Evolutionary conservation across 1,140 invertebrate species (phyloP).

Genomic region (Drosophila lowei): DNA sequence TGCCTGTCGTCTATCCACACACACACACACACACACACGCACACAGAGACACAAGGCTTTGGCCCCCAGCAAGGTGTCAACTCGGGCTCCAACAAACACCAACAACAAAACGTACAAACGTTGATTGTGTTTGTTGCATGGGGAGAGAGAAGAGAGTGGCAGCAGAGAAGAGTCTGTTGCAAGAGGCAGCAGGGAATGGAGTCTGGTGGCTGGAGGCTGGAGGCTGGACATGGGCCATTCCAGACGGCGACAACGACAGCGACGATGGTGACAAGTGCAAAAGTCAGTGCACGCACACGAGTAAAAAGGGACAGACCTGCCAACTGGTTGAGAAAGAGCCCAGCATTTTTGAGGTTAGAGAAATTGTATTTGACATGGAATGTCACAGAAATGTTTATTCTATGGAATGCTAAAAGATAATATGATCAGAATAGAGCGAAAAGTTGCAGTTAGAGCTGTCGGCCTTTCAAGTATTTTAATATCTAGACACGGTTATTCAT

Average conservation of each 20-base stretch:
- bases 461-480: too few species aligned
- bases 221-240: constrained; percentile 35
- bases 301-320: not conserved
- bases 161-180: not conserved
- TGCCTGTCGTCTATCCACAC: constrained; percentile 31
- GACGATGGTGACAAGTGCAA: constrained; percentile 58
- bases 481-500: too few species aligned
- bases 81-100: constrained; percentile 42
- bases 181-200: too few species aligned
- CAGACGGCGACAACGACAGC: constrained; percentile 8
- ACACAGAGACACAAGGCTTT: constrained; percentile 9
- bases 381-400: too few species aligned
- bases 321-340: too few species aligned
- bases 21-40: constrained; percentile 29
- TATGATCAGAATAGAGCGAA: too few species aligned
- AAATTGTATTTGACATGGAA: too few species aligned
- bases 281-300: constrained; percentile 25
- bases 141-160: not conserved
- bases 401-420: not conserved
- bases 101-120: constrained; percentile 67
- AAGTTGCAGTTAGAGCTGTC: too few species aligned
- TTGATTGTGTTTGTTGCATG: constrained; percentile 42
- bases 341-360: too few species aligned
- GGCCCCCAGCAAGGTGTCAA: constrained; percentile 63
- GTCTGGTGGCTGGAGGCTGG: constrained; percentile 3